phyloP scores from a whole-genome alignment of 2,113 vertebrate species.

The Oceanites oceanicus region DNA sequence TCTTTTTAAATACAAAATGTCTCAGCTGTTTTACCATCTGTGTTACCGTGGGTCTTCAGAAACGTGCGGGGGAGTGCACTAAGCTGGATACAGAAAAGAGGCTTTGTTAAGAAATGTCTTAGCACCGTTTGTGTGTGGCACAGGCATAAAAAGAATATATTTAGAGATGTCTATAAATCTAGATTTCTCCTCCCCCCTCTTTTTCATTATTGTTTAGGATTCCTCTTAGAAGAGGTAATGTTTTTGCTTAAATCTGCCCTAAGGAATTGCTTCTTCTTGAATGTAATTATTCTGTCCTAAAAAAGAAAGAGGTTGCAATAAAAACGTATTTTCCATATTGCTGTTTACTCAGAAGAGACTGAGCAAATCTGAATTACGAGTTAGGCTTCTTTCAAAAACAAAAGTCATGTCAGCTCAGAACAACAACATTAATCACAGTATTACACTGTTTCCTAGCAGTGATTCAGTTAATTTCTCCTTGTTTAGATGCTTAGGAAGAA shows the following conservation, averaged over 20 bases:
- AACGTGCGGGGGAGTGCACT: not conserved
- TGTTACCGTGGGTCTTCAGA: not conserved
- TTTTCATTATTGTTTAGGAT: not conserved
- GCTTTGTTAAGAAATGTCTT: not conserved
- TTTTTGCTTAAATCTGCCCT: conserved; percentile 38
- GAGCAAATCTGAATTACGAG: not conserved
- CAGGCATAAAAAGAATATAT: not conserved
- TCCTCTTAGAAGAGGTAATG: conserved; percentile 13
- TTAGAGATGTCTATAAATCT: not conserved
- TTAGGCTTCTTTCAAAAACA: not conserved
- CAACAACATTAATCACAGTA: not conserved
- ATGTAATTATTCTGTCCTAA: not conserved
- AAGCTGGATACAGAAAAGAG: not conserved
- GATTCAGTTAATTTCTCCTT: not conserved
- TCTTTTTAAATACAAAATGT: not conserved
- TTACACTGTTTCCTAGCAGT: not conserved
- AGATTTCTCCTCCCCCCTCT: not conserved
- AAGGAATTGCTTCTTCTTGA: not conserved
- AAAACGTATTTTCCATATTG: not conserved
- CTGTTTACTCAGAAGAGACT: not conserved
- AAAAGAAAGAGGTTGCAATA: not conserved
- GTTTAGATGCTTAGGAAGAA: not conserved
- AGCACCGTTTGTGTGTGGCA: not conserved
- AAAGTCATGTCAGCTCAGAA: not conserved
- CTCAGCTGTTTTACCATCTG: conserved; percentile 1